A percentile compares a stretch with the other conserved stretches of the same genome.
Conservation (phyloP, 30 jellyfish, hydroid and myxozoan genomes). For the Pseudorhiza aurosa region DNA sequence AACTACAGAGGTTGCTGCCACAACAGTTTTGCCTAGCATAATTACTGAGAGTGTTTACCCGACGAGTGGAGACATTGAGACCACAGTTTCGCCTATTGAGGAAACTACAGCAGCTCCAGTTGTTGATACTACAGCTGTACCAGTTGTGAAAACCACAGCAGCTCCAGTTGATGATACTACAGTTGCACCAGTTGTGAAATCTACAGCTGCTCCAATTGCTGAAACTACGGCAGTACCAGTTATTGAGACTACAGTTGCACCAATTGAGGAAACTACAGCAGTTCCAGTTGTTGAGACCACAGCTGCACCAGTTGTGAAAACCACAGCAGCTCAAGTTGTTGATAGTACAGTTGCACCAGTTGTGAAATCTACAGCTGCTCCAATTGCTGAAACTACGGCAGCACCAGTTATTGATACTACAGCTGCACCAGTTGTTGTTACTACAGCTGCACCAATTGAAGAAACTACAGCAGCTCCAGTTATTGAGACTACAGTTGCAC, state of each 20-base stretch:
- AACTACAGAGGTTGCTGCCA: too few species aligned
- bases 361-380: neutral
- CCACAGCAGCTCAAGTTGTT: constrained; percentile 1
- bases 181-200: neutral
- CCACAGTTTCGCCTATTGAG: neutral
- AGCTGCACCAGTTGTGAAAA: neutral
- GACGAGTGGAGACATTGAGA: too few species aligned
- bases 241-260: constrained; percentile 6
- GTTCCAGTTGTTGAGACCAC: neutral
- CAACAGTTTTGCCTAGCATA: too few species aligned
- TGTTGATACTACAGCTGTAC: neutral
- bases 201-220: neutral
- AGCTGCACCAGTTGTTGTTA: constrained; percentile 11
- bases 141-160: constrained; percentile 1
- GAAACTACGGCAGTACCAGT: neutral
- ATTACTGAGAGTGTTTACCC: too few species aligned
- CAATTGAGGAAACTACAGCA: neutral
- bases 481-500: neutral
- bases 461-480: constrained; percentile 1
- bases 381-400: constrained; percentile 4
- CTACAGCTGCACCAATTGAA: constrained; percentile 8
- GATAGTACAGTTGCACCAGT: neutral
- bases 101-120: constrained; percentile 1
- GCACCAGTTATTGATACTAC: constrained; percentile 2
- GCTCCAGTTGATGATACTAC: neutral